A percentile compares a stretch with the other conserved stretches of the same genome.
Conservation (phyloP, 2,113 vertebrate species). For the Hepsetus odoe region DNA sequence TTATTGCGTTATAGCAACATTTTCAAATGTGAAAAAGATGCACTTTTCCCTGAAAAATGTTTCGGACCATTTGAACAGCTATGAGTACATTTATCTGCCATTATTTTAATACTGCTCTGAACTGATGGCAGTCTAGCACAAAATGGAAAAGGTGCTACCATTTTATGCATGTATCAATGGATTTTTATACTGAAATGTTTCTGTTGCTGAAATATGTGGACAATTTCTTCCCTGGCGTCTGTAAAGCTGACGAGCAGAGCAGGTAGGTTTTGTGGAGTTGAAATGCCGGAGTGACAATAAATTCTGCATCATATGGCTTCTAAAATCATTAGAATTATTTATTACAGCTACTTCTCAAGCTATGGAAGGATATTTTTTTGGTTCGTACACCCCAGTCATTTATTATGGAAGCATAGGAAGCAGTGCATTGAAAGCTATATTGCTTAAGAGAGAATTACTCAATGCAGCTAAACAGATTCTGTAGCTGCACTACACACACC, state of each 20-base stretch:
- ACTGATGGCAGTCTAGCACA: slow-evolving; percentile 9
- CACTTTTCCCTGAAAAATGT: background rate
- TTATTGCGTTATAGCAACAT: background rate
- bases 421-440: slow-evolving; percentile 3
- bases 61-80: background rate
- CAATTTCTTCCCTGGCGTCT: slow-evolving; percentile 20
- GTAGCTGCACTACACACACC: no score
- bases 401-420: background rate
- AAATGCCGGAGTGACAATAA: background rate
- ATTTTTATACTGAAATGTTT: slow-evolving; percentile 30
- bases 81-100: background rate
- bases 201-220: slow-evolving; percentile 20
- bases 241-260: slow-evolving; percentile 3
- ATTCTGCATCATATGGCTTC: background rate
- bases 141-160: slow-evolving; percentile 33
- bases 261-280: background rate
- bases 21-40: background rate
- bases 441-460: slow-evolving; percentile 17
- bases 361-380: background rate
- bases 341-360: background rate
- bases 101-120: slow-evolving; percentile 24
- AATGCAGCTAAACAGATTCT: background rate
- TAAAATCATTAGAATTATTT: background rate
- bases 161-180: slow-evolving; percentile 42
- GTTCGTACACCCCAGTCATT: background rate